Conservation (phyloP, 2,888 invertebrate species). For the Chloromyia formosa region DNA sequence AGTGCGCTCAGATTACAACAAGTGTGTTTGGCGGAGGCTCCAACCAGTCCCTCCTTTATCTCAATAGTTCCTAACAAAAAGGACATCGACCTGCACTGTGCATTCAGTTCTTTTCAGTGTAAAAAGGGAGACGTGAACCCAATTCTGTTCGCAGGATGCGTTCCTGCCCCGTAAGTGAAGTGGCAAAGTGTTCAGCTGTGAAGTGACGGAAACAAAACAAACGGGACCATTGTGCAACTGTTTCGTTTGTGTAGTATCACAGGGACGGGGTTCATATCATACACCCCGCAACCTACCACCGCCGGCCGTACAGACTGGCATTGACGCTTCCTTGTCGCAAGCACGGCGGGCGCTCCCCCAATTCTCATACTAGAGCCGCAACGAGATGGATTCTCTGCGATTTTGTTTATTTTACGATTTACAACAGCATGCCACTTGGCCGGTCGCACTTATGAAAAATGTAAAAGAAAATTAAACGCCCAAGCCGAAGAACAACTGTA, state of each 20-base stretch:
- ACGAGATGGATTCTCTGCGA: background rate
- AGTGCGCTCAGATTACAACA: background rate
- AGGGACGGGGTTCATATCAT: conserved; percentile 13
- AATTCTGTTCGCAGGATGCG: conserved; percentile 8
- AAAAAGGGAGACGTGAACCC: background rate
- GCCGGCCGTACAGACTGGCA: background rate
- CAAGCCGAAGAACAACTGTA: background rate
- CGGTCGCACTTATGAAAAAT: conserved; percentile 28
- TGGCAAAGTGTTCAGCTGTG: conserved; percentile 17
- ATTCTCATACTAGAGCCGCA: background rate
- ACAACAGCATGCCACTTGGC: conserved; percentile 8
- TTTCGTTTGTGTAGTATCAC: conserved; percentile 5
- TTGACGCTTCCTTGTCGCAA: background rate
- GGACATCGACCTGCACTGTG: conserved; percentile 22
- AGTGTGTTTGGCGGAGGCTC: too few relatives aligned
- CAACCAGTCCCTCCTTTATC: too few relatives aligned
- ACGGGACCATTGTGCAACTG: conserved; percentile 7
- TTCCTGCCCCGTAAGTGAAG: background rate
- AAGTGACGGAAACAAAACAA: conserved; percentile 15
- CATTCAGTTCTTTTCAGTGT: background rate
- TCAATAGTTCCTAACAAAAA: background rate
- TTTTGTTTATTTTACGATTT: background rate
- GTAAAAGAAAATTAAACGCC: conserved; percentile 16
- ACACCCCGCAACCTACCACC: background rate
- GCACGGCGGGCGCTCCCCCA: background rate